Base-by-base conservation (phyloP, 2,888 invertebrate genomes). In the Tetropium fuscum region DNA sequence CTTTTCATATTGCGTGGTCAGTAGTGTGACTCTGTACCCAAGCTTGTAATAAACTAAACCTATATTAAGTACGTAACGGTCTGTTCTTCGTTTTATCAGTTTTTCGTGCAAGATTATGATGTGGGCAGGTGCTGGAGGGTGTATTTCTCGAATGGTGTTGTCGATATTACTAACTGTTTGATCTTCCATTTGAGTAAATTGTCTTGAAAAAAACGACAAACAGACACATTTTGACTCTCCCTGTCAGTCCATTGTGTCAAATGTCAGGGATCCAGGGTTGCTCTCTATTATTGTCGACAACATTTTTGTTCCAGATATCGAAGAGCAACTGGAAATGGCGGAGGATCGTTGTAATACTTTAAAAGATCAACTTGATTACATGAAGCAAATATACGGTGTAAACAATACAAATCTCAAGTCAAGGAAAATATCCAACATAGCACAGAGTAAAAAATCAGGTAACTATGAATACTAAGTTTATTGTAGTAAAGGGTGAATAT, bases 311-410 rank as follows among this genome's bases (percentile, higher is more conserved):
- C 4, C 53, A 83, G 83, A 82, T 69, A 79, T 83, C 51, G 82
- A 81, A 53, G 76, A 82, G 55, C 80, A 83, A 61, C 64, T 84
- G 11, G 75, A 81, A 57, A 75, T 77, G 54, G 82, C 83, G 0
- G 83, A 83, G 62, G 74, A 72, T 19, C 74, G 79, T 66, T 84
- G 82, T 51, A 80, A 80, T 48, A 78, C 73, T 0, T 66, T 83
- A 27, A 82, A 81, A 63, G 77, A 77, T 30, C 81, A 82, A 66
- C 73, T 84, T 48, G 80, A 82, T 64, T 80, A 80, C 45, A 80
- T 83, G 80, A 82, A 82, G 65, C 76, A 77, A 64, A 63, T 81
- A 16, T 84, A 81, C 60, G 69, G 68, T 7, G 58, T 53, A 1
- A 56, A 63, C 11, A 58, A 56, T 36, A 13, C 16, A 3, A 30